Base-by-base conservation (phyloP, 2,113 vertebrate genomes). In the Herpetotheres cachinnans region DNA sequence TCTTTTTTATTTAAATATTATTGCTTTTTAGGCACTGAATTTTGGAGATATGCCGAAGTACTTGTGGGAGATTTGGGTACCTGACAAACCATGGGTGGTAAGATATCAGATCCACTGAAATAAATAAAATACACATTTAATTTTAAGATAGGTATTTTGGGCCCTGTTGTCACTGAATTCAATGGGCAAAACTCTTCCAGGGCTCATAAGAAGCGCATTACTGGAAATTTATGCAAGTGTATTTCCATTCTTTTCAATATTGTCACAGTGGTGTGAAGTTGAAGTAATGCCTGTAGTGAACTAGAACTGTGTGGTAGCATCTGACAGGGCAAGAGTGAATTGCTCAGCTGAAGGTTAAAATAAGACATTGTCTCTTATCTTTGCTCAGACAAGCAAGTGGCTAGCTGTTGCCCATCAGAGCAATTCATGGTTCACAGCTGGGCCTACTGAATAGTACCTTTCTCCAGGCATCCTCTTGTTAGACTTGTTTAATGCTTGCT, bases 1-100 rank as follows among this genome's bases (percentile, higher is more conserved):
- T 58, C 46, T 95, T 96, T 97, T 97, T 95, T 93, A 97, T 97
- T 97, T 55, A 96, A 98, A 95, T 97, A 94, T 91, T 95, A 89
- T 96, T 97, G 82, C 78, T 96, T 97, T 98, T 95, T 96, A 96
- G 91, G 83, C 92, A 96, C 82, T 96, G 92, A 93, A 97, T 90
- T 96, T 97, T 94, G 90, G 86, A 97, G 94, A 96, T 97, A 95
- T 92, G 88, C 65, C 79, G 83, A 98, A 96, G 90, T 96, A 95
- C 62, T 97, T 97, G 95, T 84, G 97, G 93, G 87, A 95, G 78
- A 95, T 97, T 90, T 96, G 73, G 56, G 83, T 96, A 90, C 90
- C 90, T 97, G 96, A 78, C 19, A 96, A 97, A 94, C 62, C 95
- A 86, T 93, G 80, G 93, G 77, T 94, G 82, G 80, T 97, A 97